A percentile compares a stretch with the other conserved stretches of the same genome.
These are phyloP conservation scores for Oligia latruncula DNA, from an alignment of 2,888 invertebrate genomes.

Conservation along the genomic window DNA sequence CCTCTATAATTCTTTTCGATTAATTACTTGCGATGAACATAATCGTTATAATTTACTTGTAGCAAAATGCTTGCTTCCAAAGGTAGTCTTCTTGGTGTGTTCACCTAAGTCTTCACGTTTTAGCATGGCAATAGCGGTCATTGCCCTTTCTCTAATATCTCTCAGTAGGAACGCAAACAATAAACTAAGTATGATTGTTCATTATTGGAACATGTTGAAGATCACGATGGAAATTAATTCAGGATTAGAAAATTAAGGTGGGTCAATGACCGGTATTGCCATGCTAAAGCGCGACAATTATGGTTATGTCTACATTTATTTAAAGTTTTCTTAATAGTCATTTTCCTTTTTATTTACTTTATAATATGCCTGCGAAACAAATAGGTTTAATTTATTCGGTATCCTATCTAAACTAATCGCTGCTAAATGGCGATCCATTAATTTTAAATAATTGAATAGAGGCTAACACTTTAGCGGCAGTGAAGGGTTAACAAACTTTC, in stretches of 20 bases:
- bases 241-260: neutral
- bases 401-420: slow-evolving; percentile 45
- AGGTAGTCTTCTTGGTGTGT: neutral
- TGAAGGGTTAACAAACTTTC: slow-evolving; percentile 57
- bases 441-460: slow-evolving; percentile 57
- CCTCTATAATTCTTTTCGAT: neutral
- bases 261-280: neutral
- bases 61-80: neutral
- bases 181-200: neutral
- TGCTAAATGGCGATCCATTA: slow-evolving; percentile 54
- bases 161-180: neutral
- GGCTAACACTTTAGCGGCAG: slow-evolving; percentile 43
- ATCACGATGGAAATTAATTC: neutral
- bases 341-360: neutral
- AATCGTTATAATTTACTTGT: neutral
- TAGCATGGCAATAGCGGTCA: neutral
- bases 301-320: neutral
- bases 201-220: neutral
- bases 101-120: neutral
- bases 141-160: neutral
- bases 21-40: too few species aligned
- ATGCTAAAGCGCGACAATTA: neutral
- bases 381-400: slow-evolving; percentile 50
- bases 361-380: slow-evolving; percentile 12
- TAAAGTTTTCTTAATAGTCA: neutral